phyloP scores from a whole-genome alignment of 2,888 invertebrate genomes.

The Orthonychiurus folsomi region DNA sequence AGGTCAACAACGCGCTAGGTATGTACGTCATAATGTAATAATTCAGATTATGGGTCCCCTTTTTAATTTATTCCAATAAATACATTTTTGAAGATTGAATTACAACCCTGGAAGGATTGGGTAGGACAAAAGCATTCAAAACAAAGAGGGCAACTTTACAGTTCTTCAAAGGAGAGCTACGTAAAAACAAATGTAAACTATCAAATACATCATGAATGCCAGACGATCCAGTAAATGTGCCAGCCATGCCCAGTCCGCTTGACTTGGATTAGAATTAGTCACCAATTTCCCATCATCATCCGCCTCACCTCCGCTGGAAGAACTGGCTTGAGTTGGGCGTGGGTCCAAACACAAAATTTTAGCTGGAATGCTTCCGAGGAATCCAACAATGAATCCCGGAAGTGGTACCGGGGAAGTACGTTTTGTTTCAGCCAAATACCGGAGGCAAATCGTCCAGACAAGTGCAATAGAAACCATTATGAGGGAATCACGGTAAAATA shows the following conservation, averaged over 20 bases:
- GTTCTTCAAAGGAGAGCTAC: constrained; percentile 38
- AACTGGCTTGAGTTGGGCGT: constrained; percentile 25
- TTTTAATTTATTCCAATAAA: too few relatives aligned
- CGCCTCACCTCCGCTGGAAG: constrained; percentile 13
- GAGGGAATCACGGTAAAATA: constrained; percentile 39
- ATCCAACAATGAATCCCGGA: constrained; percentile 31
- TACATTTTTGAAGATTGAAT: too few relatives aligned
- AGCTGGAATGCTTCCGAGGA: constrained; percentile 33
- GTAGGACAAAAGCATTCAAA: too few relatives aligned
- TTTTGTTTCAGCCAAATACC: constrained; percentile 38
- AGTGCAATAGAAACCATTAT: constrained; percentile 37
- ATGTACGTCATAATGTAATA: too few relatives aligned
- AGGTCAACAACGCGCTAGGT: too few relatives aligned
- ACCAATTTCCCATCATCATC: constrained; percentile 34
- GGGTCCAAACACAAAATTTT: constrained; percentile 39
- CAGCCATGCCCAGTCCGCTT: constrained; percentile 40
- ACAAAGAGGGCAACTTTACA: too few relatives aligned
- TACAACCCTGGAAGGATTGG: too few relatives aligned
- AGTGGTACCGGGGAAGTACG: constrained; percentile 39
- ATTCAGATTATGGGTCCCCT: too few relatives aligned
- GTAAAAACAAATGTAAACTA: constrained; percentile 35
- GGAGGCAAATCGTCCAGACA: constrained; percentile 38
- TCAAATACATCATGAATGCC: constrained; percentile 35
- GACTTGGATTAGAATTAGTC: constrained; percentile 29
- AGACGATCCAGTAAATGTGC: constrained; percentile 38